Base-by-base conservation (phyloP, 2,888 invertebrate species). In the Drosophila sordidula region DNA sequence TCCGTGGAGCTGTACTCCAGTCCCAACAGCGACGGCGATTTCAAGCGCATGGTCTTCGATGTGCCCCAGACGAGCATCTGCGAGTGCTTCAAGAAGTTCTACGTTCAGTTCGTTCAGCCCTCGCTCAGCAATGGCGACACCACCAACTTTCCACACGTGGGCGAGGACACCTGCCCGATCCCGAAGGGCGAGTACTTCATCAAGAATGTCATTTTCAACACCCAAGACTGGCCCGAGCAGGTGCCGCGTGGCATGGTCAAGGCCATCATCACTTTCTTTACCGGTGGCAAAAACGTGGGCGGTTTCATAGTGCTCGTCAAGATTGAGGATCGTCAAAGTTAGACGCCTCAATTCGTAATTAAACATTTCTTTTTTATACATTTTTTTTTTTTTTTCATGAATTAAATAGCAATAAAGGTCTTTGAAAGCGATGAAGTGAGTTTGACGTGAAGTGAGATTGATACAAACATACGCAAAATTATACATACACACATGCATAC, bases 61-160 rank as follows among this genome's bases (percentile, higher is more conserved):
- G 83, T 90, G 11, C 90, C 90, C 0, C 81, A 71, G 26, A 89
- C 89, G 0, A 74, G 71, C 11, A 83, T 90, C 4, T 90, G 90
- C 50, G 90, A 90, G 9, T 90, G 84, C 34, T 85, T 90, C 56
- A 82, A 89, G 14, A 89, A 90, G 45, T 85, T 90, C 50, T 90
- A 83, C 18, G 78, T 78, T 0, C 86, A 90, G 50, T 86, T 90
- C 25, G 76, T 89, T 0, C 89, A 90, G 59, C 89, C 89, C 0
- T 88, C 90, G 0, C 5, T 90, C 4, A 63, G 44, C n/a, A 41
- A 69, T 4, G 89, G 78, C 12, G 88, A 90, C 6, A 81, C 88
- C 4, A 81, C 88, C 0, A 85, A 90, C 42, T 85, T 90, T 12
- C 90, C 90, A 0, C 8, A 63, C 8, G 83, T 90, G 26, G 84